Percentiles rank a stretch among this genome's conserved stretches.
phyloP scores from a whole-genome alignment of 2,113 vertebrate species.

The Rallus limicola region DNA sequence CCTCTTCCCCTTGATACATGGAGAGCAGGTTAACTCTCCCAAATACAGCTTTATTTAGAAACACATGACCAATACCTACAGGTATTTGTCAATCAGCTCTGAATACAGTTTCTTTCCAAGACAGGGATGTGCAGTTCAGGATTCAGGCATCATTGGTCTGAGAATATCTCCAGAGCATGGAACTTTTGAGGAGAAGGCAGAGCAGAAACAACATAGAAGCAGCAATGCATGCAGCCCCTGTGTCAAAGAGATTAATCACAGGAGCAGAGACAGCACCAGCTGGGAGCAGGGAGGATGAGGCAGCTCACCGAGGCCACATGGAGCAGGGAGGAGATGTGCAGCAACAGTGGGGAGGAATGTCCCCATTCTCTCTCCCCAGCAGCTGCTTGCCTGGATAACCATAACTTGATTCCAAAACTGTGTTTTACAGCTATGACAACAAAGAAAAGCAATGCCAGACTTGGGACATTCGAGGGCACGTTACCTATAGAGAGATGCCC shows the following conservation, averaged over 20 bases:
- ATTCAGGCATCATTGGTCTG: not conserved
- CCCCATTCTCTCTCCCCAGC: not conserved
- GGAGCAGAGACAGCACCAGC: not conserved
- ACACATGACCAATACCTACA: not conserved
- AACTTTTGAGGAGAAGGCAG: not conserved
- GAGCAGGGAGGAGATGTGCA: fast-evolving
- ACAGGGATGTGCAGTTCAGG: fast-evolving
- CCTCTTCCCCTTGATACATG: not conserved
- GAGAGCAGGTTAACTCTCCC: not conserved
- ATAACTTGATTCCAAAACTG: not conserved
- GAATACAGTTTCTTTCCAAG: not conserved
- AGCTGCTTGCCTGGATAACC: not conserved
- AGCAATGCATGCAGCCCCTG: not conserved
- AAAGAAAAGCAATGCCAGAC: not conserved
- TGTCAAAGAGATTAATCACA: not conserved
- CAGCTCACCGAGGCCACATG: fast-evolving
- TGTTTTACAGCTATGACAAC: not conserved
- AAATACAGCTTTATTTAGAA: not conserved
- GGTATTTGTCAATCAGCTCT: not conserved
- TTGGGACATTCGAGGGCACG: fast-evolving
- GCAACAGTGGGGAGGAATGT: not conserved
- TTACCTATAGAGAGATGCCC: not conserved
- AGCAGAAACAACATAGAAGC: not conserved
- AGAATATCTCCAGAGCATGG: not conserved
- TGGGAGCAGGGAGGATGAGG: not conserved